Evolutionary conservation across 1,140 invertebrate species (phyloP).

Genomic region (Helicoverpa zea): DNA sequence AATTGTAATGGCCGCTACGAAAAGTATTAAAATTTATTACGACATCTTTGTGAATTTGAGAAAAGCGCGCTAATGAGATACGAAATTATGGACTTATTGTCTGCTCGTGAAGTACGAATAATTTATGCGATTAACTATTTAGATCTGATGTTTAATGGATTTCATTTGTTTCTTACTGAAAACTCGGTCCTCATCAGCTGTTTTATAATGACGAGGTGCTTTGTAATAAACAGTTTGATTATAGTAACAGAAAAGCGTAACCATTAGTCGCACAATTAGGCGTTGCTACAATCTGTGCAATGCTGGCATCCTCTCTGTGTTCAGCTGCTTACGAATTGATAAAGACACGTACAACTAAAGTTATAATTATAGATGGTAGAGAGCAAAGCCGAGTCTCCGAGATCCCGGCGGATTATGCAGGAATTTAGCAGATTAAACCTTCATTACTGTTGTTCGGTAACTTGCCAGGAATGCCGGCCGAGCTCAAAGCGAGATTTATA

Average conservation of each 20-base stretch:
- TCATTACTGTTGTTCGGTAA: constrained; percentile 75
- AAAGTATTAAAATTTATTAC: constrained; percentile 65
- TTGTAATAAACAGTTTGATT: not conserved
- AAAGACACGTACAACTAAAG: constrained; percentile 44
- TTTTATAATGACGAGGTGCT: not conserved
- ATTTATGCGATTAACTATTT: constrained; percentile 29
- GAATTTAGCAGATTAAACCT: constrained; percentile 72
- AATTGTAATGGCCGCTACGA: constrained; percentile 62
- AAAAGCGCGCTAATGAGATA: constrained; percentile 34
- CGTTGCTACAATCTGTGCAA: not conserved
- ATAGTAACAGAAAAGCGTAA: not conserved
- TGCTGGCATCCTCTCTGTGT: not conserved
- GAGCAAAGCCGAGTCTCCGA: constrained; percentile 55
- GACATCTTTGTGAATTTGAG: constrained; percentile 45
- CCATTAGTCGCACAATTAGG: not conserved
- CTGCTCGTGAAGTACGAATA: constrained; percentile 27
- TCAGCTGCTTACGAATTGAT: constrained; percentile 43
- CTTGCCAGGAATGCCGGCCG: constrained; percentile 63
- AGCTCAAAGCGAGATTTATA: constrained; percentile 70
- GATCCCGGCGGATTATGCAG: constrained; percentile 66
- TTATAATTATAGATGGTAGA: constrained; percentile 46
- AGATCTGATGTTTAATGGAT: constrained; percentile 4
- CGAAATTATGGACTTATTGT: constrained; percentile 40
- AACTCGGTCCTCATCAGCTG: too few relatives aligned
- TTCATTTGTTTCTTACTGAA: not conserved